Percentiles rank a stretch among this genome's conserved stretches.
Conservation (phyloP, 1,140 invertebrate species). For the Aphis craccivora region DNA sequence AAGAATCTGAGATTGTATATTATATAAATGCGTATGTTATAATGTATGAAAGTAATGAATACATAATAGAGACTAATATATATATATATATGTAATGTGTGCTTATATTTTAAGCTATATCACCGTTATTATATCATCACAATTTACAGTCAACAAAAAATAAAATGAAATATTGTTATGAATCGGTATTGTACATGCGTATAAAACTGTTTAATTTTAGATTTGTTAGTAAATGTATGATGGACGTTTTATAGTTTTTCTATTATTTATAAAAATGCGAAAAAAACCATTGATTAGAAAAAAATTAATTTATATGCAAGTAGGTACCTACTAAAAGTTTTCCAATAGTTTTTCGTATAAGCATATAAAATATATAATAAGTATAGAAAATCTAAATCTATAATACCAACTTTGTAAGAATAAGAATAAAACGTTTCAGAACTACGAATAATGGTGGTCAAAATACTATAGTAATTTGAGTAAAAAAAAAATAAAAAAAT, state of each 20-base stretch:
- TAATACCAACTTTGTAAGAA: neutral
- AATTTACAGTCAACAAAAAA: too few relatives aligned
- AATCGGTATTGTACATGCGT: neutral
- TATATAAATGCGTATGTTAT: neutral
- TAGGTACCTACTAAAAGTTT: too few relatives aligned
- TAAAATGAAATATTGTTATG: too few relatives aligned
- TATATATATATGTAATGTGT: neutral
- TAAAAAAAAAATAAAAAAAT: neutral
- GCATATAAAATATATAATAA: too few relatives aligned
- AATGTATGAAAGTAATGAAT: neutral
- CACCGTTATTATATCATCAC: neutral
- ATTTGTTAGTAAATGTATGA: neutral
- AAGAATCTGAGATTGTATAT: neutral
- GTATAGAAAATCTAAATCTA: too few relatives aligned
- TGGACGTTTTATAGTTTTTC: neutral
- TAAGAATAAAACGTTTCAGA: neutral
- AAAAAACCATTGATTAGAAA: neutral
- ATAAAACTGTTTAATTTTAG: neutral
- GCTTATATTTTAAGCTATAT: neutral
- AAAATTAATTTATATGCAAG: too few relatives aligned
- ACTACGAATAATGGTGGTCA: neutral
- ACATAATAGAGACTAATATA: neutral
- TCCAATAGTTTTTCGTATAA: too few relatives aligned
- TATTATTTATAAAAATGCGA: neutral
- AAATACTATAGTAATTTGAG: neutral